Evolutionary conservation across 2,797 vertebrate genomes (phyloP).

Genomic region (Alca torda): DNA sequence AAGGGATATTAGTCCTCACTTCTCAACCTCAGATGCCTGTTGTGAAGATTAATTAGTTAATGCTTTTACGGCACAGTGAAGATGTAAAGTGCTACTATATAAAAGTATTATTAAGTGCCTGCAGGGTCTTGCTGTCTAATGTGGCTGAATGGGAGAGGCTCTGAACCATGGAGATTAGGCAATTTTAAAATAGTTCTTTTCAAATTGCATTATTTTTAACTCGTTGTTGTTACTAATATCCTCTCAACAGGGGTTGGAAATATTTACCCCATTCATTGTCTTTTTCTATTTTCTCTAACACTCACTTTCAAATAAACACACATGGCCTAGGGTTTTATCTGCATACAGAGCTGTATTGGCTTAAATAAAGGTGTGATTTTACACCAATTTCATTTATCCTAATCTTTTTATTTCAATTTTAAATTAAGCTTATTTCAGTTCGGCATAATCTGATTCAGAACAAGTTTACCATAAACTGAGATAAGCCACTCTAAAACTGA

Average conservation of each 20-base stretch:
- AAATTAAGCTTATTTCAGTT: conserved; percentile 43
- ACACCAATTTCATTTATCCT: conserved; percentile 36
- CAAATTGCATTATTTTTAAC: conserved; percentile 53
- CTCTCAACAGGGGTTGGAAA: not conserved
- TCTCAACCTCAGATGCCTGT: conserved; percentile 24
- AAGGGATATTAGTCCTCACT: conserved; percentile 14
- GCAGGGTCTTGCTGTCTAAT: conserved; percentile 48
- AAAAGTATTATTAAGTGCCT: conserved; percentile 59
- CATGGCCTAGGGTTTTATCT: conserved; percentile 3
- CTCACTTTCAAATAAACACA: not conserved
- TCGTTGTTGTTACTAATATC: conserved; percentile 19
- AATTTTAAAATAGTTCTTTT: conserved; percentile 57
- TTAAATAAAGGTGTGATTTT: conserved; percentile 59
- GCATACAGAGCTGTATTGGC: not conserved
- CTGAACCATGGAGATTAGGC: conserved; percentile 35
- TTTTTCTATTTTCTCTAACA: not conserved
- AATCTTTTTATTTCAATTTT: conserved; percentile 58
- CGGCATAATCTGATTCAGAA: not conserved
- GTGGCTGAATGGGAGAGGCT: conserved; percentile 46
- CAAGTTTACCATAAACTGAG: conserved; percentile 51
- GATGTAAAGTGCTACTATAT: conserved; percentile 55
- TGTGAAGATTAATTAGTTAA: conserved; percentile 65
- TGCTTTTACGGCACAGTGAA: conserved; percentile 34
- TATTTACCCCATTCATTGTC: not conserved
- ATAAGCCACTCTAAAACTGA: conserved; percentile 54